Evolutionary conservation across 2,888 invertebrate species (phyloP), one percentile per base, ranked within the genome.

Genomic region (Lithodes maja): DNA sequence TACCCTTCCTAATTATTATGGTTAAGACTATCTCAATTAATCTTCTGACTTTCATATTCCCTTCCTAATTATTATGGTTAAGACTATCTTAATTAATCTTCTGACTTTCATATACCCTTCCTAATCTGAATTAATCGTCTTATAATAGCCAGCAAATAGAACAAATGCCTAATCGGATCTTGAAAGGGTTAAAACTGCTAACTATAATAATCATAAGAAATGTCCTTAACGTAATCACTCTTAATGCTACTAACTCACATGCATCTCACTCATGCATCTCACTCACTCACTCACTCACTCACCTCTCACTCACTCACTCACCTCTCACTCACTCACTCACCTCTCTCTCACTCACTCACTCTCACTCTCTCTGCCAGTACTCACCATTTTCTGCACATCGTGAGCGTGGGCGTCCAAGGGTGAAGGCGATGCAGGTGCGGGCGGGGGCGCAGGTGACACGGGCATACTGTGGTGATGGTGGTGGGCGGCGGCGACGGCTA

Each of bases 311-410:
- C 61, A 61, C 61, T 61, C 61, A 33, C 61, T 49, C 33, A n/a
- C n/a, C n/a, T n/a, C 1, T 2, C 15, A 50, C 84, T 74, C 77
- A 50, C 84, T 61, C 77, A 7, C 61, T 49, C 61, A 9, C 61
- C 9, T 53, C 55, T 12, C 52, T 61, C 61, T 12, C 12, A 61
- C 61, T 12, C 61, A 61, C 61, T 61, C 61, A 33, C 61, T 49
- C 33, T 69, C 3, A 74, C 33, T 50, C 52, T 74, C 52, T 12
- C n/a, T n/a, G 55, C 68, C 12, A 53, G 83, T 87, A 87, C 87
- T 87, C 61, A 87, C 87, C 87, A 87, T 87, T 78, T 87, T 87
- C 82, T 83, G 83, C 17, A 78, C 78, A 12, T 87, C 83, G 12
- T 87, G 87, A 50, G 77, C n/a, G 33, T 53, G 83, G 49, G 78